Conservation (phyloP, 2,113 vertebrate genomes). For the Stercorarius parasiticus region DNA sequence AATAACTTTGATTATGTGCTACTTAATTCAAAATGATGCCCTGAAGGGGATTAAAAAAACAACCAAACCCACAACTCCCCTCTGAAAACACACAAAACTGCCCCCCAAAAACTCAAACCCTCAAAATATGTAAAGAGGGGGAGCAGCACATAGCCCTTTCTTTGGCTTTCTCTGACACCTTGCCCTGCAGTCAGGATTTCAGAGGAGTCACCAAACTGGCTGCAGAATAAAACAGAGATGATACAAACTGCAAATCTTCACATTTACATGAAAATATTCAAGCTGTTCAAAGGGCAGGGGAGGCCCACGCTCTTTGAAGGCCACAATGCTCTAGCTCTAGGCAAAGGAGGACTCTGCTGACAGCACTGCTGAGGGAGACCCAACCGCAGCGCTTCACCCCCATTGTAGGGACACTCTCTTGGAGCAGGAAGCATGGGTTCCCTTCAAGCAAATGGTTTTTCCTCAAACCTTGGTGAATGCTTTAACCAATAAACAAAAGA, state of each 20-base stretch:
- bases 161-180: not conserved
- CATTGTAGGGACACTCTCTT: accelerated
- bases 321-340: not conserved
- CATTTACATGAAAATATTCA: not conserved
- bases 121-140: not conserved
- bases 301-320: not conserved
- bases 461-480: not conserved
- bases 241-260: not conserved
- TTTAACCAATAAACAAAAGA: not conserved
- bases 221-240: not conserved
- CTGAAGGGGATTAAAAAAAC: not conserved
- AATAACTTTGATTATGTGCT: not conserved
- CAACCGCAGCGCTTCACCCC: accelerated
- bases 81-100: not conserved
- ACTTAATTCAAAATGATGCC: not conserved
- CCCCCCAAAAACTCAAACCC: accelerated
- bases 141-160: not conserved
- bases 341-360: not conserved
- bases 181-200: not conserved
- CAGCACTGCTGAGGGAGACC: not conserved
- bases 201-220: not conserved
- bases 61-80: not conserved
- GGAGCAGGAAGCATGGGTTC: not conserved
- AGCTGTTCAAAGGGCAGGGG: not conserved
- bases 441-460: not conserved